These are phyloP conservation scores for Carcina quercana DNA, from an alignment of 2,888 invertebrate species.

Conservation along the genomic window DNA sequence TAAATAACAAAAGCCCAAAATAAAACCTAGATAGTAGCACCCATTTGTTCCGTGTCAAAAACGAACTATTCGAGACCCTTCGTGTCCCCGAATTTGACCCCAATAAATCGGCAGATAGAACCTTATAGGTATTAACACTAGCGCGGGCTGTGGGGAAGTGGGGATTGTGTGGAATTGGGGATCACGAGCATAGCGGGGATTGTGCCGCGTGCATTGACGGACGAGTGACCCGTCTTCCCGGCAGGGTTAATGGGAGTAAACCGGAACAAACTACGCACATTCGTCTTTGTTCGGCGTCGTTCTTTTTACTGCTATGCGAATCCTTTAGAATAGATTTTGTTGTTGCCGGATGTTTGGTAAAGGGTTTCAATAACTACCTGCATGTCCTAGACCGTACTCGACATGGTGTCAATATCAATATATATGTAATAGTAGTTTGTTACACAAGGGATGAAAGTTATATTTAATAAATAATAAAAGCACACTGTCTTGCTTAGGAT, in stretches of 20 bases:
- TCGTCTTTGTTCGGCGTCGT: slow-evolving; percentile 32
- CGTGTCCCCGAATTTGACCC: slow-evolving; percentile 28
- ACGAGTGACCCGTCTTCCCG: slow-evolving; percentile 40
- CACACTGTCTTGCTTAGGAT: too few relatives aligned
- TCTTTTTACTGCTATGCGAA: slow-evolving; percentile 3
- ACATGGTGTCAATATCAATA: too few relatives aligned
- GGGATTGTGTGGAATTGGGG: neutral
- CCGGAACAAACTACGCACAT: slow-evolving; percentile 52
- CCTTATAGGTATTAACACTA: slow-evolving; percentile 43
- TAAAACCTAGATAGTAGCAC: too few relatives aligned
- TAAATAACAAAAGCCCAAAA: too few relatives aligned
- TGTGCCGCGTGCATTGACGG: slow-evolving; percentile 19
- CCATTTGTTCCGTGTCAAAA: too few relatives aligned
- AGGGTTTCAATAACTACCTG: neutral
- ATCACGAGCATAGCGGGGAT: neutral
- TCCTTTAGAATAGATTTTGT: too few relatives aligned
- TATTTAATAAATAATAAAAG: too few relatives aligned
- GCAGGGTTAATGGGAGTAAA: slow-evolving; percentile 53
- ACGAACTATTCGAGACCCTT: too few relatives aligned
- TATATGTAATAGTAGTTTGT: too few relatives aligned
- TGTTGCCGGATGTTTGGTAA: neutral
- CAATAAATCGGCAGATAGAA: slow-evolving; percentile 34
- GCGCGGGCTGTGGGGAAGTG: slow-evolving; percentile 33
- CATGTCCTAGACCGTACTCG: too few relatives aligned
- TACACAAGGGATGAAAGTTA: too few relatives aligned